Evolutionary conservation across 2,113 vertebrate species (phyloP).

Genomic region (Phalacrocorax carbo): DNA sequence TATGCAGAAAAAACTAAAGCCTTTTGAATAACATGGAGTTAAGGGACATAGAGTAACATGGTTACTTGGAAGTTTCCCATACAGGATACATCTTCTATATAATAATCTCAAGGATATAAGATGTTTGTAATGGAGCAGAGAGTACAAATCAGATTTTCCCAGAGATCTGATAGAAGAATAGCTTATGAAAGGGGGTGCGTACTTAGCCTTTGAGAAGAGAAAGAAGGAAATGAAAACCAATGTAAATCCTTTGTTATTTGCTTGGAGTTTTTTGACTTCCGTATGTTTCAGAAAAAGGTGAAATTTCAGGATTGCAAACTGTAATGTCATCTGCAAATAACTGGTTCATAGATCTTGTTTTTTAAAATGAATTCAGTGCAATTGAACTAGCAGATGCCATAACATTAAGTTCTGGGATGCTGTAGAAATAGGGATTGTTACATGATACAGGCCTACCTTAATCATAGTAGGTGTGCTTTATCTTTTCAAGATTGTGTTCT

Average conservation of each 20-base stretch:
- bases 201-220: background rate
- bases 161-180: background rate
- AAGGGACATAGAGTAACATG: rapidly evolving
- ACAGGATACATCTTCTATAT: background rate
- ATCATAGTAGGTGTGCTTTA: background rate
- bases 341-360: background rate
- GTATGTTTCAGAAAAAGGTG: background rate
- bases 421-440: background rate
- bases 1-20: background rate
- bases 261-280: background rate
- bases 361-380: background rate
- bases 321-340: background rate
- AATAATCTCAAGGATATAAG: background rate
- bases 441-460: background rate
- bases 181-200: background rate
- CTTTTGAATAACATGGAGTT: background rate
- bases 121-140: background rate
- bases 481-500: background rate
- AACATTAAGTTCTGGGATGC: background rate
- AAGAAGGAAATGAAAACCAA: background rate
- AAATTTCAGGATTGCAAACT: background rate
- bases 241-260: background rate
- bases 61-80: background rate
- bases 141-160: background rate
- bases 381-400: background rate